Conservation (phyloP, 2,113 vertebrate genomes). For the Eretmochelys imbricata region DNA sequence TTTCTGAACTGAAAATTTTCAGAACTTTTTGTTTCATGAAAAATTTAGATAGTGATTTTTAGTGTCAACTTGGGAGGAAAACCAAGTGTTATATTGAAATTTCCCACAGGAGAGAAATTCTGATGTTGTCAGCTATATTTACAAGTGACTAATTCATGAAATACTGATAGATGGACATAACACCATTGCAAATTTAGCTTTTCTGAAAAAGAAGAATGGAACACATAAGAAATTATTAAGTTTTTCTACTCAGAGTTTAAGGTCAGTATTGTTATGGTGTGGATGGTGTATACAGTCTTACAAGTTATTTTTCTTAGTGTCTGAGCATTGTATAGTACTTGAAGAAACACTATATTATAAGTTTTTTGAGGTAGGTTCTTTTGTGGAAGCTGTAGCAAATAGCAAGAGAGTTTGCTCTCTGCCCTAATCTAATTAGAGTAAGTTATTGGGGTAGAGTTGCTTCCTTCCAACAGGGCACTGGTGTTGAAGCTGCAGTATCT, state of each 20-base stretch:
- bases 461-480: not conserved
- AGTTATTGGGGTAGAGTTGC: not conserved
- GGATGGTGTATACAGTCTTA: not conserved
- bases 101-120: not conserved
- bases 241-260: not conserved
- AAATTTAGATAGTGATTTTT: not conserved
- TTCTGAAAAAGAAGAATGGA: not conserved
- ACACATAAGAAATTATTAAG: not conserved
- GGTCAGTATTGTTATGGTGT: not conserved
- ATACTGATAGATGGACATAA: not conserved
- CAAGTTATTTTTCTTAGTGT: not conserved
- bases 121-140: too few relatives aligned
- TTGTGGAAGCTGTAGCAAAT: not conserved
- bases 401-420: not conserved
- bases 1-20: not conserved
- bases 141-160: not conserved
- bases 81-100: not conserved
- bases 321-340: not conserved
- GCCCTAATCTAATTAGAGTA: not conserved
- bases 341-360: too few relatives aligned
- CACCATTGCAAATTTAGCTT: fast-evolving
- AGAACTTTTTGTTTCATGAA: not conserved
- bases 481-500: not conserved
- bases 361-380: not conserved
- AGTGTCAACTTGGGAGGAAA: not conserved